Conservation (phyloP, 2,113 vertebrate species). For the Neogale vison region DNA sequence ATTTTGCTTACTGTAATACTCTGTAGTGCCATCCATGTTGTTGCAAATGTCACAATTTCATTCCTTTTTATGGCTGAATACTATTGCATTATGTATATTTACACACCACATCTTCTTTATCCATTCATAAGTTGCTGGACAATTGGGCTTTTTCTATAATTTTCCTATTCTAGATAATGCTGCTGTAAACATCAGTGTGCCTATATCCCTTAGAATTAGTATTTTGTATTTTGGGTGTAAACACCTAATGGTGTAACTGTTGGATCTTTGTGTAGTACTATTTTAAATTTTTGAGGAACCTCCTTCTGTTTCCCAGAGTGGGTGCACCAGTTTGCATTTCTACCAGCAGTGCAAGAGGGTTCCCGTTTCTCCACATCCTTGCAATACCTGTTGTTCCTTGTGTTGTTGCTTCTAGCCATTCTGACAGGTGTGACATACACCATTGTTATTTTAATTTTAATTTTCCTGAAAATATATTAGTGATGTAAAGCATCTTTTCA, state of each 20-base stretch:
- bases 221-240: background rate
- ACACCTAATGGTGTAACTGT: background rate
- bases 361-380: background rate
- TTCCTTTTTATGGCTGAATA: too few relatives aligned
- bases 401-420: background rate
- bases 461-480: too few relatives aligned
- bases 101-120: too few relatives aligned
- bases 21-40: too few relatives aligned
- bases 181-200: background rate
- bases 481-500: too few relatives aligned
- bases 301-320: background rate
- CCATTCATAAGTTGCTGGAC: too few relatives aligned
- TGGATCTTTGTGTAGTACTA: background rate
- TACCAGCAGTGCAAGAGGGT: background rate
- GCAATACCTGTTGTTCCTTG: background rate
- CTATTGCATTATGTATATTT: too few relatives aligned
- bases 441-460: too few relatives aligned
- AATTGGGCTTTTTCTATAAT: too few relatives aligned
- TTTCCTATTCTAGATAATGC: background rate
- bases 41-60: too few relatives aligned
- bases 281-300: background rate
- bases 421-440: too few relatives aligned
- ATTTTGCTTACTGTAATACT: too few relatives aligned
- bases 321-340: background rate
- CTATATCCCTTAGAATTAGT: background rate